phyloP scores from a whole-genome alignment of 2,888 invertebrate species.

The Cephus spinipes region DNA sequence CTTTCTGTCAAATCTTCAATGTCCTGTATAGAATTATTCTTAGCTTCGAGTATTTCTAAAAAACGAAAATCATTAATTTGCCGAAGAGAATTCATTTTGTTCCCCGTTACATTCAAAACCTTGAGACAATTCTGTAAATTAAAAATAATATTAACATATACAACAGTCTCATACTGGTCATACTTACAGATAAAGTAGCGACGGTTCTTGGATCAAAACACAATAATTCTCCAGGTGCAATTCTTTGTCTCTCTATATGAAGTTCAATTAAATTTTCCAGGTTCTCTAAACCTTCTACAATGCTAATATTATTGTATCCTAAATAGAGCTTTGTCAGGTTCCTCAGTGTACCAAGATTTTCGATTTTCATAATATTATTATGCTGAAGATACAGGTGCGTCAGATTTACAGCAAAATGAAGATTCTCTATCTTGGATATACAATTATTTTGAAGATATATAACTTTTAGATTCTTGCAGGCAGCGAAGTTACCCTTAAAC shows the following conservation, averaged over 20 bases:
- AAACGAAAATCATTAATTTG: slow-evolving; percentile 69
- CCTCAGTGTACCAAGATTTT: slow-evolving; percentile 73
- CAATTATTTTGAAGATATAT: slow-evolving; percentile 85
- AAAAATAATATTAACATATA: neutral
- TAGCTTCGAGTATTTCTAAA: slow-evolving; percentile 71
- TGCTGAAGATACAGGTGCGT: slow-evolving; percentile 81
- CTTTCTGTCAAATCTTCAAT: slow-evolving; percentile 70
- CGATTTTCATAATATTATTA: slow-evolving; percentile 79
- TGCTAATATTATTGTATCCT: slow-evolving; percentile 76
- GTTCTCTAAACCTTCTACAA: slow-evolving; percentile 77
- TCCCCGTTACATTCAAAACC: slow-evolving; percentile 74
- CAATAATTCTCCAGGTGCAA: slow-evolving; percentile 70
- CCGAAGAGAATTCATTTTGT: slow-evolving; percentile 71
- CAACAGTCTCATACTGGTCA: neutral
- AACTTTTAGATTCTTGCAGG: slow-evolving; percentile 70
- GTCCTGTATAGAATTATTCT: slow-evolving; percentile 72
- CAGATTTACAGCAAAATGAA: slow-evolving; percentile 74
- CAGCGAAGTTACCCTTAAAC: slow-evolving; percentile 59
- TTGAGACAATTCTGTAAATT: slow-evolving; percentile 69
- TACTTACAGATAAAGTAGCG: slow-evolving; percentile 71
- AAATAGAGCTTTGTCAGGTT: slow-evolving; percentile 84
- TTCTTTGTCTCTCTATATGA: slow-evolving; percentile 76
- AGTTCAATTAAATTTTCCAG: slow-evolving; percentile 74
- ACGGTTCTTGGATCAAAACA: slow-evolving; percentile 77
- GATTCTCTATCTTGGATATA: slow-evolving; percentile 79